phyloP scores from a whole-genome alignment of 1,140 invertebrate genomes.

The Paracyclopina nana region DNA sequence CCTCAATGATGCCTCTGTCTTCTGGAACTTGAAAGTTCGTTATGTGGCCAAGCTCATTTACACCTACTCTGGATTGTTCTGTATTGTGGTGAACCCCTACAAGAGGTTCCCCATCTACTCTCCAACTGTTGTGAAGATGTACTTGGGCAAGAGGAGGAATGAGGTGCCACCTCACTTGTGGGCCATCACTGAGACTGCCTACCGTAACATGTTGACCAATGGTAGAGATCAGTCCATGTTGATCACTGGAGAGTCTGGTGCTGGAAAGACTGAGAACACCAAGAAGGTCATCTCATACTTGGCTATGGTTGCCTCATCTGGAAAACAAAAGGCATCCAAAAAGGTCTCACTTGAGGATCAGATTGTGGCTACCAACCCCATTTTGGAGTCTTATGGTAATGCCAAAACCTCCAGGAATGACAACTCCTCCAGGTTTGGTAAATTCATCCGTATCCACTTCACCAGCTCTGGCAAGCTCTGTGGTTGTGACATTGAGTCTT shows the following conservation, averaged over 20 bases:
- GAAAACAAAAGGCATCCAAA: constrained; percentile 47
- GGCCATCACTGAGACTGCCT: constrained; percentile 29
- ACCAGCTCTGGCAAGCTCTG: constrained; percentile 32
- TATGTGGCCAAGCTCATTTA: constrained; percentile 96
- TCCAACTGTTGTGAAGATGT: constrained; percentile 32
- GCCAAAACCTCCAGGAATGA: constrained; percentile 35
- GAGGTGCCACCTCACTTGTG: constrained; percentile 42
- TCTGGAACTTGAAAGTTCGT: constrained; percentile 95
- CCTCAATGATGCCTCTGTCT: constrained; percentile 81
- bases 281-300: constrained; percentile 47
- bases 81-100: constrained; percentile 29
- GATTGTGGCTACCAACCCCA: constrained; percentile 66
- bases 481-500: constrained; percentile 37
- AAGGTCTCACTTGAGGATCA: constrained; percentile 60
- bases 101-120: constrained; percentile 40
- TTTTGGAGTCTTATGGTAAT: constrained; percentile 34
- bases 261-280: constrained; percentile 44
- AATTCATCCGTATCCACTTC: constrained; percentile 39
- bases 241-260: constrained; percentile 36
- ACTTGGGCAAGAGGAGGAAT: constrained; percentile 37
- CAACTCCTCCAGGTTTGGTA: constrained; percentile 33
- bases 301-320: constrained; percentile 33
- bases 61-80: constrained; percentile 27
- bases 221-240: constrained; percentile 24
- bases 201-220: constrained; percentile 15